Percentiles rank a stretch among this genome's conserved stretches.
These are phyloP conservation scores for Regulus satrapa DNA, from an alignment of 2,113 vertebrate species.

Conservation along the genomic window DNA sequence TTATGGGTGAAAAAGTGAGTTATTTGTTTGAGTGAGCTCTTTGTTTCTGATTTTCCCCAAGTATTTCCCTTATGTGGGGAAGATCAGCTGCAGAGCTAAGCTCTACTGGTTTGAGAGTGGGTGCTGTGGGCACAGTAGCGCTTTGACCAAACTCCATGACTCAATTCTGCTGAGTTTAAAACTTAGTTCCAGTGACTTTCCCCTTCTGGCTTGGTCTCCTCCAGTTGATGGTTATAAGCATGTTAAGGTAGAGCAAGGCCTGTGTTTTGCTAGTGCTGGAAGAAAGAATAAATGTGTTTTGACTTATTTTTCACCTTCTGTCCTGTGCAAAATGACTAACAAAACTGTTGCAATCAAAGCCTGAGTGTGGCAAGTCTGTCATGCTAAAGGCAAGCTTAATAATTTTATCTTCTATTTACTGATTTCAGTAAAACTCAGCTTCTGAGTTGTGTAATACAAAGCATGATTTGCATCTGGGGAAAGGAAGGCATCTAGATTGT, in stretches of 20 bases:
- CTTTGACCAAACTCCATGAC: neutral
- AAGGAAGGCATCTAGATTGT: neutral
- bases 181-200: neutral
- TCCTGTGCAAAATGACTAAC: neutral
- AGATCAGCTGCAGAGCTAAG: neutral
- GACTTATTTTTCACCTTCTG: neutral
- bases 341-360: neutral
- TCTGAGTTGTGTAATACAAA: neutral
- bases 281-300: neutral
- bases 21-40: neutral
- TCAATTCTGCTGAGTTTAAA: neutral
- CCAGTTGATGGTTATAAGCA: neutral
- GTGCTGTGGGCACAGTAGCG: too few species aligned
- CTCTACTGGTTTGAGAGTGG: fast-evolving
- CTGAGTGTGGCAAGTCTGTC: neutral
- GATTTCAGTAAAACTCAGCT: neutral
- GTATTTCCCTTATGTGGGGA: neutral
- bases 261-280: neutral
- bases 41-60: neutral
- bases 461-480: neutral
- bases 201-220: neutral
- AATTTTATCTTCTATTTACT: neutral
- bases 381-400: neutral
- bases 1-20: neutral
- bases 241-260: neutral